These are phyloP conservation scores for Lagothrix lagotricha DNA, from an alignment of 2,797 vertebrate species.

Conservation along the genomic window DNA sequence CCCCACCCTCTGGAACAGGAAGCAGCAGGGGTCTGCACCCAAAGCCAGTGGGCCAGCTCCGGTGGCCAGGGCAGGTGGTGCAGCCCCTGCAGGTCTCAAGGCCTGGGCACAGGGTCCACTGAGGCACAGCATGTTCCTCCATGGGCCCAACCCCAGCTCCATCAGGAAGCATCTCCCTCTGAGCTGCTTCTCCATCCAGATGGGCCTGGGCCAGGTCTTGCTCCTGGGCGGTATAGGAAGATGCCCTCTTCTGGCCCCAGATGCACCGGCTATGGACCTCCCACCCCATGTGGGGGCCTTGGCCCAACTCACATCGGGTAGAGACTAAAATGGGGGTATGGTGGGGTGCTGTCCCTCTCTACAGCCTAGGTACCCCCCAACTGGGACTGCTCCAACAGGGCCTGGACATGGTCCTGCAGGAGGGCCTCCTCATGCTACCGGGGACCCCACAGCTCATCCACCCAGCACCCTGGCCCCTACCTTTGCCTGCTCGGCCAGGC, in stretches of 20 bases:
- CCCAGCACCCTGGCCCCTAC: neutral
- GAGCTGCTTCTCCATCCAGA: neutral
- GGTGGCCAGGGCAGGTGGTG: too few relatives aligned
- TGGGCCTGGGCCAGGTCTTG: neutral
- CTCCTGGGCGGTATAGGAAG: neutral
- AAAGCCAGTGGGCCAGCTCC: neutral
- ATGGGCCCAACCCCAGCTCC: neutral
- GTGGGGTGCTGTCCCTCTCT: too few relatives aligned
- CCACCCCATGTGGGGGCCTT: neutral
- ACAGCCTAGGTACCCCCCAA: too few relatives aligned
- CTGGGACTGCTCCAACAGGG: neutral
- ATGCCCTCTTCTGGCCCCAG: neutral
- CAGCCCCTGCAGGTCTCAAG: neutral
- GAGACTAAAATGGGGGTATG: neutral
- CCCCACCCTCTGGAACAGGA: neutral
- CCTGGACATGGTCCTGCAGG: neutral
- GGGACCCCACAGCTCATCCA: neutral
- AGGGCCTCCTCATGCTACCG: too few relatives aligned
- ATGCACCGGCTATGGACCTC: neutral
- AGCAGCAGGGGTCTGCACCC: neutral
- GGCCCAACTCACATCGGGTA: neutral
- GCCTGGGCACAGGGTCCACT: neutral
- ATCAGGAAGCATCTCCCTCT: neutral
- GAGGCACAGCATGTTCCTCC: neutral
- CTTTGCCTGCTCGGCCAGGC: neutral